A percentile compares a stretch with the other conserved stretches of the same genome.
phyloP scores from a whole-genome alignment of 2,888 invertebrate species.

The Trimorus sp. region DNA sequence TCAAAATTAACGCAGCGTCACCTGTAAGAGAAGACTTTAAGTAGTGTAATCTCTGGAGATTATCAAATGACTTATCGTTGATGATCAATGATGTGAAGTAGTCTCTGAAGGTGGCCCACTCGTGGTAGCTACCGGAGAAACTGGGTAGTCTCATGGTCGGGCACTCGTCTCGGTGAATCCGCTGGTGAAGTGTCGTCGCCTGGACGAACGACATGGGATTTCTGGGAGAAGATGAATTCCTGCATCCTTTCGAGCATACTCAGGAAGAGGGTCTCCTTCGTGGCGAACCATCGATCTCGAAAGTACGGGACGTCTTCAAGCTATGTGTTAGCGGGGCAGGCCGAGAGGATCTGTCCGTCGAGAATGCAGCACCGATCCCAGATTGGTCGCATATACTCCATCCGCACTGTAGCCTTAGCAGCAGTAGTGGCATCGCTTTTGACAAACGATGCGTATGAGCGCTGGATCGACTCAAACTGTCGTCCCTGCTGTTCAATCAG shows the following conservation, averaged over 20 bases:
- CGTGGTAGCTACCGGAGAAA: neutral
- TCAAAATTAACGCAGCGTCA: neutral
- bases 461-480: neutral
- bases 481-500: no score
- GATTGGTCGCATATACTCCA: neutral
- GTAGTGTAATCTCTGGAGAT: constrained; percentile 9
- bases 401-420: neutral
- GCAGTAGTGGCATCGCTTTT: neutral
- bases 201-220: no score
- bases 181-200: neutral
- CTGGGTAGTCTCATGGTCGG: neutral
- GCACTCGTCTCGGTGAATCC: neutral
- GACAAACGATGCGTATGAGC: neutral
- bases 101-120: neutral
- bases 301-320: neutral
- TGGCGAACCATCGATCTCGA: neutral
- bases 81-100: constrained; percentile 6
- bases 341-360: neutral
- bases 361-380: neutral
- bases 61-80: neutral
- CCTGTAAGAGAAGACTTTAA: neutral
- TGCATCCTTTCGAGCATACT: neutral
- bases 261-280: neutral
- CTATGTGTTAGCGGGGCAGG: neutral
- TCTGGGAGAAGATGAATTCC: neutral